A percentile compares a stretch with the other conserved stretches of the same genome.
phyloP scores from a whole-genome alignment of 2,888 invertebrate species.

The Scotopteryx bipunctaria region DNA sequence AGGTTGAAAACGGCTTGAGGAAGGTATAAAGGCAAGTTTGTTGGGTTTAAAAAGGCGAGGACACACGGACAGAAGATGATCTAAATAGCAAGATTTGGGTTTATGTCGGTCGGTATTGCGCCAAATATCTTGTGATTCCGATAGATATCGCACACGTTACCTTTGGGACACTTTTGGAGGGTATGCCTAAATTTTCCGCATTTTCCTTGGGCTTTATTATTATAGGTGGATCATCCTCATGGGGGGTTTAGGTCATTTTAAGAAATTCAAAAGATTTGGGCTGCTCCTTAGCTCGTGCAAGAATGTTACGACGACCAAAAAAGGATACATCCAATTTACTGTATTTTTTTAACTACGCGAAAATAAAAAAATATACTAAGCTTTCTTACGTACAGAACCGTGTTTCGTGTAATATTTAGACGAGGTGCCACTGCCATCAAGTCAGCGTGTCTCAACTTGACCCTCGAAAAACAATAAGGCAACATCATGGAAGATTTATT shows the following conservation, averaged over 20 bases:
- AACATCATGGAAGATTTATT: slow-evolving; percentile 21
- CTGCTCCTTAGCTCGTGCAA: not conserved
- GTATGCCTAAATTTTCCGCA: slow-evolving; percentile 22
- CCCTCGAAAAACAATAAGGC: slow-evolving; percentile 26
- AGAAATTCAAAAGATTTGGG: not conserved
- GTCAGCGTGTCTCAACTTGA: slow-evolving; percentile 23
- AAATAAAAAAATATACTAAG: no score
- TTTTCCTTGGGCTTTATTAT: slow-evolving; percentile 22
- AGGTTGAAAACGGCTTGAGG: slow-evolving; percentile 23
- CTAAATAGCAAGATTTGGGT: slow-evolving; percentile 69
- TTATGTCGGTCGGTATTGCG: slow-evolving; percentile 62
- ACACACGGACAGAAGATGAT: slow-evolving; percentile 65
- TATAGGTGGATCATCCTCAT: slow-evolving; percentile 22
- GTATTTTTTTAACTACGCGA: no score
- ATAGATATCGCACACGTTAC: slow-evolving; percentile 28
- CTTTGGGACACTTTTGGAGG: slow-evolving; percentile 31
- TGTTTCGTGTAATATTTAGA: not conserved
- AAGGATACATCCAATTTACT: no score
- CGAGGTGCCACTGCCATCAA: not conserved
- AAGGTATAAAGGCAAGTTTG: slow-evolving; percentile 33
- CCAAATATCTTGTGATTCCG: slow-evolving; percentile 49
- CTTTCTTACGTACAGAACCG: not conserved
- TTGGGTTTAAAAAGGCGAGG: slow-evolving; percentile 44
- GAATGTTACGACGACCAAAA: no score
- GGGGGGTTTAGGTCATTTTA: slow-evolving; percentile 11